phyloP scores from a whole-genome alignment of 1,140 invertebrate species.

The Pomacea maculata region DNA sequence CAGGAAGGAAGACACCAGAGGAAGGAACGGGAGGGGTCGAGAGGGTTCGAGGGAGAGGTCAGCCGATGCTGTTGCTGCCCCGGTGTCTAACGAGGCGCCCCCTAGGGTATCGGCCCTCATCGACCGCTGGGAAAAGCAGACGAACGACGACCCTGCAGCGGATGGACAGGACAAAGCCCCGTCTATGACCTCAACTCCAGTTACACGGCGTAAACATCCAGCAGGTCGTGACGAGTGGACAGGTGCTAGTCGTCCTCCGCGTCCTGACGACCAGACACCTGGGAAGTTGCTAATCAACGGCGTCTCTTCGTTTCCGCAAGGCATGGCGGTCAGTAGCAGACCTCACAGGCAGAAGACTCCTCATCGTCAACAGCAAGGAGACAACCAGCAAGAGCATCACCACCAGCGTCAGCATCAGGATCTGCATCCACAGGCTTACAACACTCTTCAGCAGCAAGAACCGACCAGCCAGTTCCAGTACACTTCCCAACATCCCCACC shows the following conservation, averaged over 20 bases:
- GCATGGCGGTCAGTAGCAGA: background rate
- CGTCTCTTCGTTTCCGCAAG: no score
- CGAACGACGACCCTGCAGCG: constrained; percentile 14
- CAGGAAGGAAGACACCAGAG: background rate
- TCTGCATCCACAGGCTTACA: constrained; percentile 10
- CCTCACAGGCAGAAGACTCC: background rate
- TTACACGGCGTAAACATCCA: constrained; percentile 30
- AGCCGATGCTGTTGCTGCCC: background rate
- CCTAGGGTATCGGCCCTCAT: constrained; percentile 34
- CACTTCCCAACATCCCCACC: background rate
- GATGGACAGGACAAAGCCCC: constrained; percentile 35
- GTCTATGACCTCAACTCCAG: constrained; percentile 51
- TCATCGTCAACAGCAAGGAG: background rate
- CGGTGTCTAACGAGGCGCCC: background rate
- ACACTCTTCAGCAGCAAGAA: background rate
- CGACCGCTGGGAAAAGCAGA: constrained; percentile 45
- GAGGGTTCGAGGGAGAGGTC: background rate
- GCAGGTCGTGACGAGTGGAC: background rate
- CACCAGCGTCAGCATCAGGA: constrained; percentile 9
- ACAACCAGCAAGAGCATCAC: background rate
- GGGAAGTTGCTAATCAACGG: no score
- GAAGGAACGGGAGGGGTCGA: background rate
- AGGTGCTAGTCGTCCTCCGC: no score
- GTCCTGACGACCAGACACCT: no score
- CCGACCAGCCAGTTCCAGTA: constrained; percentile 1